Evolutionary conservation across 2,888 invertebrate genomes (phyloP).

Genomic region (Trichogramma dendrolimi): DNA sequence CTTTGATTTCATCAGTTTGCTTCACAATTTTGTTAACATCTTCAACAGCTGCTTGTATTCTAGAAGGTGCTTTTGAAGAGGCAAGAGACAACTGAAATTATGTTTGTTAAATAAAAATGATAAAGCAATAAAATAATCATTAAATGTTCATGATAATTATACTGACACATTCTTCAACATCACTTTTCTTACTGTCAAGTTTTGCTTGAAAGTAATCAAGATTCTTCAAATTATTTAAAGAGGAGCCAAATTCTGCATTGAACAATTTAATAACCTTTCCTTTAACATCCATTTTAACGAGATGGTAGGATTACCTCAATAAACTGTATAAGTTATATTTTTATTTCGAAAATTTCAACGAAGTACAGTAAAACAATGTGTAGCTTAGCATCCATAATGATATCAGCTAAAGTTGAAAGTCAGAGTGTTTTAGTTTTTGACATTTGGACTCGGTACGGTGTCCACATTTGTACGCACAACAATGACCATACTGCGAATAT

Average conservation of each 20-base stretch:
- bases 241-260: conserved; percentile 57
- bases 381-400: no score
- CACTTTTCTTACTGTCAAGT: conserved; percentile 49
- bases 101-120: conserved; percentile 8
- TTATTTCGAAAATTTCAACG: no score
- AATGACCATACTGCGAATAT: no score
- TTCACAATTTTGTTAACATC: conserved; percentile 58
- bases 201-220: conserved; percentile 53
- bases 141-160: conserved; percentile 14
- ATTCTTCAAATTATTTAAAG: conserved; percentile 56
- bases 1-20: conserved; percentile 54
- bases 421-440: no score
- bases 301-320: no score
- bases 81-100: conserved; percentile 60
- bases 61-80: conserved; percentile 62
- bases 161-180: conserved; percentile 53
- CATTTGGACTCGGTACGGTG: no score
- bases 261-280: conserved; percentile 54
- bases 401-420: no score
- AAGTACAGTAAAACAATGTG: no score
- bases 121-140: conserved; percentile 11
- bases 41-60: conserved; percentile 61
- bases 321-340: no score
- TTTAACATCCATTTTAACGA: conserved; percentile 41
- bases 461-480: no score